Evolutionary conservation across 1,140 invertebrate species (phyloP), one percentile per base, ranked within the genome.

Genomic region (Orius laevigatus): DNA sequence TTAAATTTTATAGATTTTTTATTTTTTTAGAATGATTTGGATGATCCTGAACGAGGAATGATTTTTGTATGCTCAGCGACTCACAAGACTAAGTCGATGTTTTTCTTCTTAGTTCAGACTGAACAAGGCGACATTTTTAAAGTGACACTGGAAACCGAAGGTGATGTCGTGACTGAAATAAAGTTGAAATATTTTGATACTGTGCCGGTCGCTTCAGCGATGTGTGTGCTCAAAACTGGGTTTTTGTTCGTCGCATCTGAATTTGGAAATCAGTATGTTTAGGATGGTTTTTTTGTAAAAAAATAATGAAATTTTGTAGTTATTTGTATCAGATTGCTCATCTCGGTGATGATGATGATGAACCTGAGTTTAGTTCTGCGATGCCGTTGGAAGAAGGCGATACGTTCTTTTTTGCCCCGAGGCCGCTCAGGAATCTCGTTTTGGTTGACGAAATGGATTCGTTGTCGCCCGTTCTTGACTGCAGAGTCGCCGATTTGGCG

Each of bases 101-200:
- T 97, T 60, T 97, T 97, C 71, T 97, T 93, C 61, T 65, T 91
- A 52, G 82, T 88, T 42, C 84, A 89, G 67, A 88, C 94, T 8
- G 96, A 99, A 65, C 86, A 94, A 62, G 92, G 92, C 1, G 92
- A 96, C 64, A 90, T 97, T 44, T 97, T 97, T 58, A 97, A 97
- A 67, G 88, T 94, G n/a, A 98, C 93, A 0, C 69, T 99, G n/a
- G 93, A 98, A 66, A 89, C 84, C 15, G 89, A 94, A 68, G 92
- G 95, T 56, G 94, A 98, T 60, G 88, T 98, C 70, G 93, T 99
- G 0, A 98, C 91, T 1, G 95, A 98, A 70, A 97, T 99, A 49
- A 93, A 94, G 61, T 65, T 99, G 1, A 99, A 98, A 63, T 99
- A 99, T 67, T 99, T 99, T 68, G 96, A 99, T 61, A 99, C 96